These are phyloP conservation scores for Metalampra italica DNA, from an alignment of 2,888 invertebrate species.

Conservation along the genomic window DNA sequence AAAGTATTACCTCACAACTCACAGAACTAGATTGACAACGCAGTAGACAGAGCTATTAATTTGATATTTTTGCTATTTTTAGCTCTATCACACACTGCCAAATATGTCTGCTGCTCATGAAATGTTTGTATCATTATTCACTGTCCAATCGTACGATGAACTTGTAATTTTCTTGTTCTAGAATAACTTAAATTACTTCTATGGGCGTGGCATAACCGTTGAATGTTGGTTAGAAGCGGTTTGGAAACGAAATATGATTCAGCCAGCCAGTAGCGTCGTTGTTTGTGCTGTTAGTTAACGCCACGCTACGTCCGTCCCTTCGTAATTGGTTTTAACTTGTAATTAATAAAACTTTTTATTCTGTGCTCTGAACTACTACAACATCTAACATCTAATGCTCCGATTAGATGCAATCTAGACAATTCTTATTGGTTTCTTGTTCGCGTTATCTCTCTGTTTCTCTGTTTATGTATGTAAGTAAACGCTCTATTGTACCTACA, in stretches of 20 bases:
- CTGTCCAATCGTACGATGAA: not conserved
- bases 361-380: no score
- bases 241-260: constrained; percentile 38
- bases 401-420: no score
- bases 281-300: no score
- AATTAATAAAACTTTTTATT: no score
- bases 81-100: constrained; percentile 3
- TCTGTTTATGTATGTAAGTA: no score
- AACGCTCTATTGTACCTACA: no score
- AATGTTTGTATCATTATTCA: not conserved
- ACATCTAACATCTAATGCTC: no score
- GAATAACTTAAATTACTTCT: not conserved
- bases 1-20: constrained; percentile 7
- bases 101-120: not conserved
- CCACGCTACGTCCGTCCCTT: constrained; percentile 15
- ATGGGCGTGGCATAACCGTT: not conserved
- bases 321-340: constrained; percentile 25
- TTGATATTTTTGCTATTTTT: constrained; percentile 4
- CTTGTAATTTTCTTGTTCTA: not conserved
- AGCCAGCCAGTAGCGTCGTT: constrained; percentile 41
- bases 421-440: no score
- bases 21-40: not conserved
- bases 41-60: not conserved
- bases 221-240: constrained; percentile 20
- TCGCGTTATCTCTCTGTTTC: no score